phyloP scores from a whole-genome alignment of 2,888 invertebrate genomes.

The Conistra vaccinii region DNA sequence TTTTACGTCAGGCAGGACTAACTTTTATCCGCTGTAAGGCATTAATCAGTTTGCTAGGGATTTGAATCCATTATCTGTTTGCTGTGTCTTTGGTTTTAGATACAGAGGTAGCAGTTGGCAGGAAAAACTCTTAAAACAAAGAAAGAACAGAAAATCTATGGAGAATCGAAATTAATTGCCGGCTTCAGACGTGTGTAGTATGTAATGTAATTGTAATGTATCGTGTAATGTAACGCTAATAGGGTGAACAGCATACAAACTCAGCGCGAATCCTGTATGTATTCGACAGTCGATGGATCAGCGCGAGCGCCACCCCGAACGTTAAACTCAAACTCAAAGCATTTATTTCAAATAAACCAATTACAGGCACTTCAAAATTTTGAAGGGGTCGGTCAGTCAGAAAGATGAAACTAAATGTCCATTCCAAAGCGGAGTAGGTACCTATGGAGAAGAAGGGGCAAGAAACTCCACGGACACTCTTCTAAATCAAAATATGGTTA shows the following conservation, averaged over 20 bases:
- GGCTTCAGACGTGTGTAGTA: not conserved
- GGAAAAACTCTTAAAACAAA: not conserved
- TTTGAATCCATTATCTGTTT: not conserved
- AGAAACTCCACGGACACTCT: too few species aligned
- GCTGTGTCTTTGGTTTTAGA: not conserved
- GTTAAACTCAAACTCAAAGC: too few species aligned
- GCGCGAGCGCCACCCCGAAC: not conserved
- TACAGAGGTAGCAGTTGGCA: not conserved
- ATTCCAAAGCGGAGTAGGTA: too few species aligned
- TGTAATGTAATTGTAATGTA: not conserved
- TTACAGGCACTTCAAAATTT: too few species aligned
- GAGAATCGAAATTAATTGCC: not conserved
- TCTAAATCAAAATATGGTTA: too few species aligned
- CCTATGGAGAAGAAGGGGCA: too few species aligned
- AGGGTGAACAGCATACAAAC: not conserved
- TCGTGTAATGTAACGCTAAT: not conserved
- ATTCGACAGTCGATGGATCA: not conserved
- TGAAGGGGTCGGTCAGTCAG: too few species aligned
- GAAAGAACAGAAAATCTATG: not conserved
- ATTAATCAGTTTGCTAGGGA: not conserved
- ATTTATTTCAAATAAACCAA: too few species aligned
- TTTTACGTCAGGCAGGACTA: constrained; percentile 20
- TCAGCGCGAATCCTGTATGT: not conserved
- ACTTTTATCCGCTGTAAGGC: constrained; percentile 7
- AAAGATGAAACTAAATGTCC: too few species aligned